A percentile compares a stretch with the other conserved stretches of the same genome.
Evolutionary conservation across 1,140 invertebrate genomes (phyloP).

Genomic region (Drosophila hydei): DNA sequence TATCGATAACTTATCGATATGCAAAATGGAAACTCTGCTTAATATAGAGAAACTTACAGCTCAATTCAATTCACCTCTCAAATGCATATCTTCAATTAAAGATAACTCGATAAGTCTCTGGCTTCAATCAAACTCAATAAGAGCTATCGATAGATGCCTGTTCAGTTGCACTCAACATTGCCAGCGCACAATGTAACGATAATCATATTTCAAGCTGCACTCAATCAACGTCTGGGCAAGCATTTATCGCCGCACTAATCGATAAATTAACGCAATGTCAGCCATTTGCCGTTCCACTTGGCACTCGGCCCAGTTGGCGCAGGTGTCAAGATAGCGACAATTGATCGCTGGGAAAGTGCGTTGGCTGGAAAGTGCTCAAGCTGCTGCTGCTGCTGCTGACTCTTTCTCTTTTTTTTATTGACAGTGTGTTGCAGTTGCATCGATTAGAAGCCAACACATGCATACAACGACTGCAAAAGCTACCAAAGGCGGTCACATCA

Average conservation of each 20-base stretch:
- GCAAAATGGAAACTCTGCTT: no score
- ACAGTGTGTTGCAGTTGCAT: slow-evolving; percentile 28
- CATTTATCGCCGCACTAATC: slow-evolving; percentile 20
- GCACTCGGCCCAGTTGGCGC: slow-evolving; percentile 32
- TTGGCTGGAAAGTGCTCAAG: slow-evolving; percentile 24
- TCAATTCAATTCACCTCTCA: no score
- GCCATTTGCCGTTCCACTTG: slow-evolving; percentile 15
- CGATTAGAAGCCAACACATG: slow-evolving; percentile 31
- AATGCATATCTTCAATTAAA: background rate
- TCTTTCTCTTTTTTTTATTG: slow-evolving; percentile 39
- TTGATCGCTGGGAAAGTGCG: slow-evolving; percentile 62
- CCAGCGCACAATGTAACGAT: background rate
- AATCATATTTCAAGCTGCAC: background rate
- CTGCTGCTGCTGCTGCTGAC: background rate
- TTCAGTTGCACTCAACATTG: background rate
- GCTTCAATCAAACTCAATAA: background rate
- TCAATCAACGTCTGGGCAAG: background rate
- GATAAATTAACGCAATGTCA: slow-evolving; percentile 25
- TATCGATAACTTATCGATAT: no score
- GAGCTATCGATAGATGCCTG: background rate
- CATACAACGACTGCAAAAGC: slow-evolving; percentile 26
- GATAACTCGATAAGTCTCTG: background rate
- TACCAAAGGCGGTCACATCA: slow-evolving; percentile 63
- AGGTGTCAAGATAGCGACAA: slow-evolving; percentile 34
- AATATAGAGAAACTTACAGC: no score